Evolutionary conservation across 2,797 vertebrate species (phyloP).

Genomic region (Rhyacichthys aspro): DNA sequence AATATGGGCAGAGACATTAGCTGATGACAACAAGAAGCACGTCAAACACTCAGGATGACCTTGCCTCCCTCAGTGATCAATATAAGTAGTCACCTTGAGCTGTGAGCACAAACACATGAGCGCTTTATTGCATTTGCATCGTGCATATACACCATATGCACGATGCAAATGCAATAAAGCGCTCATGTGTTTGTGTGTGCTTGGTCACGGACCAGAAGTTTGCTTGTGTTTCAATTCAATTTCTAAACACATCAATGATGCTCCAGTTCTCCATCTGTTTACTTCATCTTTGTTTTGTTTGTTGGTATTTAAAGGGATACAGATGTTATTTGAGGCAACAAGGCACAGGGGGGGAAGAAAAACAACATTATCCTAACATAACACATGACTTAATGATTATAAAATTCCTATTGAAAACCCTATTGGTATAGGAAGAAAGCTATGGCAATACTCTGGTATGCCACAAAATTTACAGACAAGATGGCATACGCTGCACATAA

Average conservation of each 20-base stretch:
- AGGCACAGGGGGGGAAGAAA: neutral
- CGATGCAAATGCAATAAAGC: constrained; percentile 66
- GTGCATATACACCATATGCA: constrained; percentile 25
- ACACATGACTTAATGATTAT: too few relatives aligned
- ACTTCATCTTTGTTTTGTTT: constrained; percentile 19
- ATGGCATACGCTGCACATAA: neutral
- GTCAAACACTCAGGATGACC: neutral
- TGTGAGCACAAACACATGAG: constrained; percentile 53
- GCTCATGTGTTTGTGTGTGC: constrained; percentile 44
- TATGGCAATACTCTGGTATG: constrained; percentile 4
- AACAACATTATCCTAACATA: constrained; percentile 27
- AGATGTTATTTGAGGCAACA: constrained; percentile 23
- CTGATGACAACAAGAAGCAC: neutral
- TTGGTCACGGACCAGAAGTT: constrained; percentile 21
- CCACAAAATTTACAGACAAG: constrained; percentile 11
- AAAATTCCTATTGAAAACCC: too few relatives aligned
- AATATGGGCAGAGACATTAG: neutral
- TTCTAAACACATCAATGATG: constrained; percentile 53
- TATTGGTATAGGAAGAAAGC: constrained; percentile 1
- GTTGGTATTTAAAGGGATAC: constrained; percentile 29
- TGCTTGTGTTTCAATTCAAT: constrained; percentile 42
- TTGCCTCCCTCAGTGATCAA: constrained; percentile 25
- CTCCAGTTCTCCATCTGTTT: constrained; percentile 7
- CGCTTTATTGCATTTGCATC: constrained; percentile 66
- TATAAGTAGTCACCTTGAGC: constrained; percentile 53